phyloP scores from a whole-genome alignment of 2,888 invertebrate species.

The Synanthedon tipuliformis region DNA sequence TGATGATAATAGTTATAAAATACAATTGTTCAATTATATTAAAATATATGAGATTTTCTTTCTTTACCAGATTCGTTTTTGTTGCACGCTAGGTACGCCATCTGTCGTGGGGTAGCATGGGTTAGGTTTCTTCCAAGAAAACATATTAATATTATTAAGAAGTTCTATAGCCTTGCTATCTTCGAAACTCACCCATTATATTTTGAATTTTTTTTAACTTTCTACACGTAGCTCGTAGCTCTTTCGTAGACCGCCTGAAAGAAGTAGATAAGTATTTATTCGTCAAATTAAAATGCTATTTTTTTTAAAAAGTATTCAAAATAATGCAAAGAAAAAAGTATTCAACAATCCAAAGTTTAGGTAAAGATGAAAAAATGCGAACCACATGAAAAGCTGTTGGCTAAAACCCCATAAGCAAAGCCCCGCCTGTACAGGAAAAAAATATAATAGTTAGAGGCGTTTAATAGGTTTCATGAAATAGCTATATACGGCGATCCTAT shows the following conservation, averaged over 20 bases:
- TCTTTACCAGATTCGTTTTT: not conserved
- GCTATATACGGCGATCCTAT: constrained; percentile 17
- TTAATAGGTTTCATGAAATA: constrained; percentile 41
- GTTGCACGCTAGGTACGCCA: constrained; percentile 35
- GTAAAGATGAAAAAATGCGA: constrained; percentile 27
- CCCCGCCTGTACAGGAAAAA: constrained; percentile 59
- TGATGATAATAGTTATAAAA: too few species aligned
- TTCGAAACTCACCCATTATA: not conserved
- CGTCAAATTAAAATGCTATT: too few species aligned
- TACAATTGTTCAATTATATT: too few species aligned
- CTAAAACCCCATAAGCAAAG: constrained; percentile 54
- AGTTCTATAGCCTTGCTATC: constrained; percentile 7
- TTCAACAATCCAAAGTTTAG: constrained; percentile 4
- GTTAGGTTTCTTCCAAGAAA: constrained; percentile 8
- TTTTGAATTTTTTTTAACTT: not conserved
- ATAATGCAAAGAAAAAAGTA: not conserved
- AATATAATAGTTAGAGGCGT: constrained; percentile 59
- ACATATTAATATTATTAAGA: constrained; percentile 12
- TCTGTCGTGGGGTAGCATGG: constrained; percentile 56
- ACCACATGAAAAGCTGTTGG: constrained; percentile 43
- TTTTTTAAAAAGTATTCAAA: not conserved
- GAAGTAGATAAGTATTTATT: not conserved
- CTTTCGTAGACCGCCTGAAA: not conserved
- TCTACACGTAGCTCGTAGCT: not conserved
- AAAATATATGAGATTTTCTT: too few species aligned